Evolutionary conservation across 2,797 vertebrate genomes (phyloP).

Genomic region (Rallus crepitans): DNA sequence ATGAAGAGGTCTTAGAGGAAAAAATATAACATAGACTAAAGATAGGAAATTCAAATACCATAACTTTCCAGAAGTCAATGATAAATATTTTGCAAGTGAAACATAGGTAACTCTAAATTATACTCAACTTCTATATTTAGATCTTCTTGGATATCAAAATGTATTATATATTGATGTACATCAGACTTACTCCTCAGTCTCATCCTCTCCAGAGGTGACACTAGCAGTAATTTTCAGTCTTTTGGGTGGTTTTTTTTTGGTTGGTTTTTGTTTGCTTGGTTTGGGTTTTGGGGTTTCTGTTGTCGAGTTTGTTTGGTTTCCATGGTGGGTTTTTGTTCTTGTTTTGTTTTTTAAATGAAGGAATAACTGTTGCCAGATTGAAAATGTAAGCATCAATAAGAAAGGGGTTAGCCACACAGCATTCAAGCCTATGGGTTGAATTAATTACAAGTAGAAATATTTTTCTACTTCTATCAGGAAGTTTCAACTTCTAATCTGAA

Average conservation of each 20-base stretch:
- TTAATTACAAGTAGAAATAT: not conserved
- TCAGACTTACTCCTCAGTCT: not conserved
- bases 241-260: not conserved
- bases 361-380: not conserved
- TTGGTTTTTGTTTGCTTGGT: not conserved
- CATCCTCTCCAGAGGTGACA: not conserved
- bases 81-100: not conserved
- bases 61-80: not conserved
- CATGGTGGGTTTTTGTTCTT: not conserved
- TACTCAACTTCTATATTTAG: not conserved
- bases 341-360: not conserved
- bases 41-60: not conserved
- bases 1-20: not conserved
- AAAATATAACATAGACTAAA: not conserved
- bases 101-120: not conserved
- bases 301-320: no score
- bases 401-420: not conserved
- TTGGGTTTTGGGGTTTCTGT: not conserved
- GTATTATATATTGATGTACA: not conserved
- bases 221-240: not conserved
- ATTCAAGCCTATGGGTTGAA: not conserved
- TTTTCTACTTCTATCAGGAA: not conserved
- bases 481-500: not conserved
- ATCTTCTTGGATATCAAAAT: not conserved
- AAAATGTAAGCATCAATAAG: rapidly evolving